Evolutionary conservation across 2,113 vertebrate species (phyloP).

Genomic region (Cepphus grylle): DNA sequence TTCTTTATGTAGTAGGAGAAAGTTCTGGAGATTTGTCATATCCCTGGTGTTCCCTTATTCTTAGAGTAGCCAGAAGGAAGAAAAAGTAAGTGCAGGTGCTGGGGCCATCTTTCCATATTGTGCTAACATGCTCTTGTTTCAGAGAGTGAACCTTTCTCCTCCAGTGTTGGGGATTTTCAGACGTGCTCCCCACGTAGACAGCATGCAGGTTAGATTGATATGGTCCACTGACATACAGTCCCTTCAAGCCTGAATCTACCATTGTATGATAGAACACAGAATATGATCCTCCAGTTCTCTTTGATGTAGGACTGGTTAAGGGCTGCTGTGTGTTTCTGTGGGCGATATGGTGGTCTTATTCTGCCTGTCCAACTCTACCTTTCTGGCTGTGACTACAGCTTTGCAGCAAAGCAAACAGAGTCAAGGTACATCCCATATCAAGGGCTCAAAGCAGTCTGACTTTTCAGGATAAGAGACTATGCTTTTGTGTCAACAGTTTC

Average conservation of each 20-base stretch:
- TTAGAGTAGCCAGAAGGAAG: not conserved
- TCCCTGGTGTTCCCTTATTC: not conserved
- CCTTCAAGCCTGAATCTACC: not conserved
- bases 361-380: not conserved
- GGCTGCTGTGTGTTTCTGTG: not conserved
- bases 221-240: not conserved
- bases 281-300: fast-evolving
- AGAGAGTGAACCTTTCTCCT: not conserved
- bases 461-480: not conserved
- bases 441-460: not conserved
- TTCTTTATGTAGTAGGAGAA: not conserved
- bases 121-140: not conserved
- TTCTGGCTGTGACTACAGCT: not conserved
- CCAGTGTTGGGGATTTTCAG: not conserved
- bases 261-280: not conserved
- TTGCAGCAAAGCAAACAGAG: not conserved
- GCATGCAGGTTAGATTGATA: not conserved
- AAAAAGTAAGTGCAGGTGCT: not conserved
- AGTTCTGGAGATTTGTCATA: not conserved
- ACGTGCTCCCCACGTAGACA: not conserved
- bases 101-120: not conserved
- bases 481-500: not conserved
- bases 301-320: not conserved
- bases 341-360: not conserved
- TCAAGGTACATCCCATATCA: not conserved